These are phyloP conservation scores for Gambusia yucatana DNA, from an alignment of 2,797 vertebrate species.

Conservation along the genomic window DNA sequence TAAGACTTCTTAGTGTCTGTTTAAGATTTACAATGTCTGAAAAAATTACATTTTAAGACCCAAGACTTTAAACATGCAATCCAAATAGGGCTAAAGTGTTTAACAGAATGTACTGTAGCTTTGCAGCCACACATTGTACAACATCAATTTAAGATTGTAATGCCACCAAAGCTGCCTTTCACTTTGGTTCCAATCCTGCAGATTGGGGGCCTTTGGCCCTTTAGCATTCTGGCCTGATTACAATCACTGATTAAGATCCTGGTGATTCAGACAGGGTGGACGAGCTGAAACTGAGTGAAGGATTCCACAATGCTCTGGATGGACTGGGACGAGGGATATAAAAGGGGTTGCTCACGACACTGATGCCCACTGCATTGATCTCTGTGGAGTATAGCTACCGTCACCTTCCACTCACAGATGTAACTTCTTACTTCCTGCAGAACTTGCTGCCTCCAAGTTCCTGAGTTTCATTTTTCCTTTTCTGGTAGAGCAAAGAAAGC, in stretches of 20 bases:
- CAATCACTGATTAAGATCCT: constrained; percentile 92
- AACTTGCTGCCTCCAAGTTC: constrained; percentile 89
- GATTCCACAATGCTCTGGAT: constrained; percentile 77
- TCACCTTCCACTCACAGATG: constrained; percentile 82
- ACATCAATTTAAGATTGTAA: constrained; percentile 93
- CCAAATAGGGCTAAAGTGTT: constrained; percentile 78
- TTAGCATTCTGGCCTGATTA: constrained; percentile 97
- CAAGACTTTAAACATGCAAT: constrained; percentile 78
- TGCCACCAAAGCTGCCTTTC: constrained; percentile 90
- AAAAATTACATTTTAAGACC: constrained; percentile 72
- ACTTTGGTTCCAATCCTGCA: constrained; percentile 83
- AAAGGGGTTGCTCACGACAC: constrained; percentile 77
- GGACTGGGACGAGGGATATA: constrained; percentile 65
- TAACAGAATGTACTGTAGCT: constrained; percentile 75
- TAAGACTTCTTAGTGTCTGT: constrained; percentile 86
- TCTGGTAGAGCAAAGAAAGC: constrained; percentile 80
- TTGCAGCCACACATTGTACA: constrained; percentile 80
- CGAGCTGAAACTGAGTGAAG: constrained; percentile 79
- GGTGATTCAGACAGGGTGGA: constrained; percentile 87
- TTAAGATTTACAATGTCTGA: constrained; percentile 82
- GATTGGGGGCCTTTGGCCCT: constrained; percentile 92
- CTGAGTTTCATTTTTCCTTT: constrained; percentile 88
- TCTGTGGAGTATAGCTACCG: constrained; percentile 75
- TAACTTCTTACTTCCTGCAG: constrained; percentile 72
- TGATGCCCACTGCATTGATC: constrained; percentile 88